These are phyloP conservation scores for Mamestra configurata DNA, from an alignment of 1,140 invertebrate species.

Conservation along the genomic window DNA sequence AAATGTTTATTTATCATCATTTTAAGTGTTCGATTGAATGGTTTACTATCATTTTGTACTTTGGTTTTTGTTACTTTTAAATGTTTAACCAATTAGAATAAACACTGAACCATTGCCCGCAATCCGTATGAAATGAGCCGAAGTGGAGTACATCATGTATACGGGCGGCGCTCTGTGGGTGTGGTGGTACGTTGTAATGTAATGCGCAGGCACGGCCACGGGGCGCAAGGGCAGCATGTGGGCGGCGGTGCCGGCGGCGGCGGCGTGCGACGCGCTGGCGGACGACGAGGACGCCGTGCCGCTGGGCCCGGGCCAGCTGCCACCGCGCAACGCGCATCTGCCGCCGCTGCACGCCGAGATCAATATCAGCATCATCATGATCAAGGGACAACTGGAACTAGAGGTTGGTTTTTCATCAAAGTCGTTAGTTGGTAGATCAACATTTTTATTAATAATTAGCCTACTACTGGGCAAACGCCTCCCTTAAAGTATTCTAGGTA, in stretches of 20 bases:
- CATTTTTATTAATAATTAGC: no score
- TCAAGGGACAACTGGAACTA: slow-evolving; percentile 96
- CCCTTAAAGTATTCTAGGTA: no score
- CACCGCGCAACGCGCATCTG: slow-evolving; percentile 91
- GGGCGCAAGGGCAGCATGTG: slow-evolving; percentile 88
- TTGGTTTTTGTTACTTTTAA: slow-evolving; percentile 65
- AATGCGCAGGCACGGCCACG: slow-evolving; percentile 77
- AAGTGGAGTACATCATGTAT: slow-evolving; percentile 3
- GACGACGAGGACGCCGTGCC: slow-evolving; percentile 83
- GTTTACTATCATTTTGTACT: slow-evolving; percentile 74
- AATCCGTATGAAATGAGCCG: slow-evolving; percentile 47
- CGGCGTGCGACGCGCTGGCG: slow-evolving; percentile 72
- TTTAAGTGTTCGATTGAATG: slow-evolving; percentile 83
- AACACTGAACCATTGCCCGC: slow-evolving; percentile 39
- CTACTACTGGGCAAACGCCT: no score
- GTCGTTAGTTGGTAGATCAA: no score
- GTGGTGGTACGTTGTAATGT: slow-evolving; percentile 12
- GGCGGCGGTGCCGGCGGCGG: slow-evolving; percentile 82
- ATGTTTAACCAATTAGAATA: slow-evolving; percentile 56
- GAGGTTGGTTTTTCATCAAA: slow-evolving; percentile 92
- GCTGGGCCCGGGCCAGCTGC: slow-evolving; percentile 93
- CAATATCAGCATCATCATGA: slow-evolving; percentile 95
- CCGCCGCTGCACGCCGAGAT: slow-evolving; percentile 93
- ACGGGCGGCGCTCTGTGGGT: slow-evolving; percentile 16
- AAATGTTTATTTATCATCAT: slow-evolving; percentile 76